phyloP scores from a whole-genome alignment of 2,797 vertebrate genomes.

The Galagoides demidoff region DNA sequence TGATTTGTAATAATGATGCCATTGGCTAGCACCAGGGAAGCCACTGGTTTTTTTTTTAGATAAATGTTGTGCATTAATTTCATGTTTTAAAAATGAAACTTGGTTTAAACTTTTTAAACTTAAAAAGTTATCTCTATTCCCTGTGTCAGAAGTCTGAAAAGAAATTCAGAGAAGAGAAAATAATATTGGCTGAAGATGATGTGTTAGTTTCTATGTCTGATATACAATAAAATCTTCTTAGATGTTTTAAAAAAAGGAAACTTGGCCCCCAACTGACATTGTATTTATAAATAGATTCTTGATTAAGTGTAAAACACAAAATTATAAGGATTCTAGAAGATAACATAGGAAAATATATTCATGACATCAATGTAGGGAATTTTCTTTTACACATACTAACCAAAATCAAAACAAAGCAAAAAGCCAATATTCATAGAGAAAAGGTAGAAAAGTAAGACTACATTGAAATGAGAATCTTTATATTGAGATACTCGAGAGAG shows the following conservation, averaged over 20 bases:
- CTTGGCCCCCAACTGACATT: background rate
- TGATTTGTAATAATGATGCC: background rate
- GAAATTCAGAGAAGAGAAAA: background rate
- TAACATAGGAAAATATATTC: background rate
- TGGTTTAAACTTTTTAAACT: background rate
- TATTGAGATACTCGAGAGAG: background rate
- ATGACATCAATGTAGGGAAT: background rate
- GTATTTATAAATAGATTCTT: background rate
- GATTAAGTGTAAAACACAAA: background rate
- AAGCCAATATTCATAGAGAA: background rate
- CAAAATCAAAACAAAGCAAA: background rate
- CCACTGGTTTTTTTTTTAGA: background rate
- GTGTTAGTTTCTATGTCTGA: background rate
- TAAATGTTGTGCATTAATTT: background rate
- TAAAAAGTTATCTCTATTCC: background rate
- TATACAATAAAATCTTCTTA: conserved; percentile 9
- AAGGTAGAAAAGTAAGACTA: background rate
- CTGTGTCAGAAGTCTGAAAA: background rate
- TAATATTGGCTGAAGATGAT: background rate
- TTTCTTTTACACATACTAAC: background rate
- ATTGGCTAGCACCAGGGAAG: background rate
- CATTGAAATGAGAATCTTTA: background rate
- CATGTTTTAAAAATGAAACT: background rate
- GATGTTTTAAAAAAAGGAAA: background rate
- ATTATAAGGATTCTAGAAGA: background rate